These are phyloP conservation scores for Hyperopisus bebe DNA, from an alignment of 2,113 vertebrate species.

Conservation along the genomic window DNA sequence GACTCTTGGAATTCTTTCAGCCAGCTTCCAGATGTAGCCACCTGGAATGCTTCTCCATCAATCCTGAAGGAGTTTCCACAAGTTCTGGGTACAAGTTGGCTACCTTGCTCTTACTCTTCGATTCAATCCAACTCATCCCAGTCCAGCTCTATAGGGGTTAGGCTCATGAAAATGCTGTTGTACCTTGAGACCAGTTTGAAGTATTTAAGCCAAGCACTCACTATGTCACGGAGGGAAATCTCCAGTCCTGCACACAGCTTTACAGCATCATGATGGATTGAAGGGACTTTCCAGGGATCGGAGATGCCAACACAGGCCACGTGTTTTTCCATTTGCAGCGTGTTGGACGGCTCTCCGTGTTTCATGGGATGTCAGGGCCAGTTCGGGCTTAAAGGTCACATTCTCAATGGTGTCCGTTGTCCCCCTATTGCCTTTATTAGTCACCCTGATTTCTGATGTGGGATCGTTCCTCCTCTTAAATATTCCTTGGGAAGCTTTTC, in stretches of 20 bases:
- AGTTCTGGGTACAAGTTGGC: not conserved
- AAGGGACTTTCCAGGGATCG: not conserved
- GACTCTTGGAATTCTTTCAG: not conserved
- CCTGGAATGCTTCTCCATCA: not conserved
- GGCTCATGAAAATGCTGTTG: not conserved
- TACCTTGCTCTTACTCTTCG: not conserved
- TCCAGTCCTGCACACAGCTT: not conserved
- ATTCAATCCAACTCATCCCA: not conserved
- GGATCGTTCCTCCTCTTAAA: constrained; percentile 42
- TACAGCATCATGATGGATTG: not conserved
- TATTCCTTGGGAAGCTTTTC: constrained; percentile 55
- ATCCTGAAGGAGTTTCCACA: not conserved
- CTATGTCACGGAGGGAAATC: not conserved
- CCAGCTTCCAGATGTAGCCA: not conserved
- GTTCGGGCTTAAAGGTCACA: not conserved
- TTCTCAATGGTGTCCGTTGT: constrained; percentile 39
- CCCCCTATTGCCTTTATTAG: constrained; percentile 58
- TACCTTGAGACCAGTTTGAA: not conserved
- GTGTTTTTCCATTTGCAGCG: not conserved
- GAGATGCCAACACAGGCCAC: not conserved
- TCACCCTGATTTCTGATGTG: constrained; percentile 56
- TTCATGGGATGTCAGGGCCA: not conserved
- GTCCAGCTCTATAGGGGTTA: not conserved
- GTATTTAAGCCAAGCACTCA: not conserved
- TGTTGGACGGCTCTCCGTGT: not conserved